Evolutionary conservation across 2,113 vertebrate genomes (phyloP).

Genomic region (Prunella himalayana): DNA sequence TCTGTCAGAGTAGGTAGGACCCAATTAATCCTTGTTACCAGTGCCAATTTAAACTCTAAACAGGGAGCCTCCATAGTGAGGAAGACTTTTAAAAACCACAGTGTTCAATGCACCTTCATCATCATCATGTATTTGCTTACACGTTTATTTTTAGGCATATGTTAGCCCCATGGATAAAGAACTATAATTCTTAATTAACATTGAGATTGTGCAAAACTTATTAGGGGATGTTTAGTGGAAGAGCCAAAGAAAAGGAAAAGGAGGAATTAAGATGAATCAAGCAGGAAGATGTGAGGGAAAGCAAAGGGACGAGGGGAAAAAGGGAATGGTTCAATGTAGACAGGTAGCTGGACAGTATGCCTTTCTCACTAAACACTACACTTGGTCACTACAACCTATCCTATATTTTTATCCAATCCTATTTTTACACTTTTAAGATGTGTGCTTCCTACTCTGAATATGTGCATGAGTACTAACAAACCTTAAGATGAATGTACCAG

Average conservation of each 20-base stretch:
- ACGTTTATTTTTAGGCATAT: background rate
- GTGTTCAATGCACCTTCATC: background rate
- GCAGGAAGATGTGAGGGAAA: background rate
- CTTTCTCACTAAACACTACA: background rate
- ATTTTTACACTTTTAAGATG: background rate
- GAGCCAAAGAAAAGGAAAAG: background rate
- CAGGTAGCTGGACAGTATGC: background rate
- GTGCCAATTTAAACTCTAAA: background rate
- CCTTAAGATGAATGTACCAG: background rate
- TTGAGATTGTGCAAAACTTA: background rate
- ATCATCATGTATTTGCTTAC: background rate
- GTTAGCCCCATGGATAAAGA: background rate
- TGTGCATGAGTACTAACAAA: background rate
- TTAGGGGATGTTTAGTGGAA: background rate
- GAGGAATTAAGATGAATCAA: background rate
- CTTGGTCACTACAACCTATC: background rate
- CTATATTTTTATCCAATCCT: background rate
- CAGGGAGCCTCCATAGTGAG: background rate
- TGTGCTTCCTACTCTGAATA: background rate
- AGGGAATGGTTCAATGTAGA: background rate
- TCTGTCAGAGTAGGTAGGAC: background rate
- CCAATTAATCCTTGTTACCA: background rate
- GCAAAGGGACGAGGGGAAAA: background rate
- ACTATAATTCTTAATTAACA: background rate
- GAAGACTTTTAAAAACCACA: background rate